Evolutionary conservation across 2,797 vertebrate genomes (phyloP), one percentile per base, ranked within the genome.

Genomic region (Brachyrhaphis roseni): DNA sequence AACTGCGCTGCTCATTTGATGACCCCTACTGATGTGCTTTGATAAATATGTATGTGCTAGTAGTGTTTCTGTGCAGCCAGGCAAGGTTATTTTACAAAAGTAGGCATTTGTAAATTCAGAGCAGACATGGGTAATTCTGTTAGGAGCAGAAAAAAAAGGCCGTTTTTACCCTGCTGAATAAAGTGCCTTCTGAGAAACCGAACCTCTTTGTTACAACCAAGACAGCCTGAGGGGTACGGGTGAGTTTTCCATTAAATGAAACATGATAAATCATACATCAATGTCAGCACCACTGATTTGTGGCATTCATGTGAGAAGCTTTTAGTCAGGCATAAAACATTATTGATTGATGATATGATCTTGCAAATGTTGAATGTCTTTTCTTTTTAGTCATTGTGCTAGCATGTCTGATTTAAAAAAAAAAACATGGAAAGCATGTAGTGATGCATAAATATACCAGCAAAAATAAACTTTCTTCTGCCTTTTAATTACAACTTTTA

Each of bases 11-110:
- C 78, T 83, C 53, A 10, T 80, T 79, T 85, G 77, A 87, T 82
- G 82, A 89, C 85, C 87, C 78, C 74, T 68, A 71, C 79, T 80
- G 81, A 85, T 36, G 49, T 46, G 82, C 88, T 84, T 84, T 87
- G 87, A 93, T 93, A 86, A 91, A 94, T 93, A 92, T 92, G 88
- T 74, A 92, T 91, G 86, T 68, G 79, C 89, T 88, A 47, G 78
- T 74, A 12, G 72, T 82, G 89, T 85, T 79, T 79, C 26, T 78
- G 76, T 76, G 84, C 79, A 76, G 78, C 16, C 70, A 16, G 76
- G 76, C 87, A 88, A 92, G 91, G 92, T 91, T 83, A 89, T 66
- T 74, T 78, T 82, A 85, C 81, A 91, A 81, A 89, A 86, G 79
- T 81, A 84, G 84, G 78, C 78, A 34, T 86, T 88, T 91, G 85